phyloP scores from a whole-genome alignment of 2,797 vertebrate species.

The Lemur catta region DNA sequence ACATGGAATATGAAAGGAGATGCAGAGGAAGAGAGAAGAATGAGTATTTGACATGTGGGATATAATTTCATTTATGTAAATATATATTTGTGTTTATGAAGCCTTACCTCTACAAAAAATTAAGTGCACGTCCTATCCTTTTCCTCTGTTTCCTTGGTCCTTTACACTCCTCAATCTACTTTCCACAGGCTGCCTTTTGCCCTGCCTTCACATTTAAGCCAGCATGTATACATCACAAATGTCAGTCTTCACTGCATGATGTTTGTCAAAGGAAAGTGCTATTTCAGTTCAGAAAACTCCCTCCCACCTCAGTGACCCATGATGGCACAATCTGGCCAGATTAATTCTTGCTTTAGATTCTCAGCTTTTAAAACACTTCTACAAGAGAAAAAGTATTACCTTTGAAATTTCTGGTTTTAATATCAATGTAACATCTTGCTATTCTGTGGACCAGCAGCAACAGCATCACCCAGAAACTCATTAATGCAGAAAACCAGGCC shows the following conservation, averaged over 20 bases:
- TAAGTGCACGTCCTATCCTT: not conserved
- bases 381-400: not conserved
- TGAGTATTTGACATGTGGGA: not conserved
- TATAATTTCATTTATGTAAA: not conserved
- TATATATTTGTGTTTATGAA: not conserved
- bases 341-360: not conserved
- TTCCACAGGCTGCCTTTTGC: not conserved
- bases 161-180: not conserved
- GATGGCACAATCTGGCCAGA: not conserved
- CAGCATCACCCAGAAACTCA: not conserved
- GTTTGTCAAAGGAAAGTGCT: not conserved
- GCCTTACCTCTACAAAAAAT: not conserved
- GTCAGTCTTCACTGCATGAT: not conserved
- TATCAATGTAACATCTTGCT: not conserved
- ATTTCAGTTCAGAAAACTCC: not conserved
- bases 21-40: not conserved
- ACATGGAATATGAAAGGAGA: too few species aligned
- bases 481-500: not conserved
- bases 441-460: not conserved
- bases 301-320: not conserved
- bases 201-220: not conserved
- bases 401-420: not conserved
- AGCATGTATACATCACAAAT: not conserved
- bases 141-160: not conserved
- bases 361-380: not conserved